phyloP scores from a whole-genome alignment of 2,113 vertebrate genomes.

The Uria aalge region DNA sequence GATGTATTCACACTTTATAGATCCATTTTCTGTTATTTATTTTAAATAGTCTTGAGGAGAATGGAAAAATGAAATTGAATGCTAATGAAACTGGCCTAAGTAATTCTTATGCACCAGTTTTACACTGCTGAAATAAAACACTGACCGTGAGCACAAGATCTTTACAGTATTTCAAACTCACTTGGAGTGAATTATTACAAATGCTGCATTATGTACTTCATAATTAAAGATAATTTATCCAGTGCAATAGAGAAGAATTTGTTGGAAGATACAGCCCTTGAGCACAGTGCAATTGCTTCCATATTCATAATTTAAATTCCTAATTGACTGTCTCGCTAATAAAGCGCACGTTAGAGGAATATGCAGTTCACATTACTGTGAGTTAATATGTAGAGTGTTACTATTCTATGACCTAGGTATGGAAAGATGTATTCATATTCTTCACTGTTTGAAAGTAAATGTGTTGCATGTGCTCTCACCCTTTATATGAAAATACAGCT shows the following conservation, averaged over 20 bases:
- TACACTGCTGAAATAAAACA: background rate
- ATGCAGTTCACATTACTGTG: background rate
- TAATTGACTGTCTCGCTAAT: background rate
- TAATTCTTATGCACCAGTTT: background rate
- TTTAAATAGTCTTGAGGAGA: background rate
- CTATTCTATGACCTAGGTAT: too few relatives aligned
- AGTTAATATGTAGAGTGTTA: background rate
- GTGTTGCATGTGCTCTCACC: background rate
- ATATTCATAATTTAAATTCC: background rate
- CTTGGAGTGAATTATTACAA: background rate
- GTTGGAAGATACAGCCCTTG: background rate
- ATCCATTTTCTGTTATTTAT: background rate
- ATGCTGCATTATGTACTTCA: background rate
- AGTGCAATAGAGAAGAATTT: background rate
- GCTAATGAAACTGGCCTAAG: background rate
- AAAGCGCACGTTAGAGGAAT: background rate
- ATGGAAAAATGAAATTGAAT: background rate
- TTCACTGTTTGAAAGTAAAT: background rate
- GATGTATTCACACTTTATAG: background rate
- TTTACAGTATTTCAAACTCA: background rate
- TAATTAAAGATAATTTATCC: background rate
- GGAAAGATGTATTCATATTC: background rate
- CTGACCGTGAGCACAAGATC: background rate
- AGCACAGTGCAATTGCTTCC: background rate
- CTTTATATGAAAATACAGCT: background rate